Evolutionary conservation across 2,888 invertebrate species (phyloP).

Genomic region (Autographa pulchrina): DNA sequence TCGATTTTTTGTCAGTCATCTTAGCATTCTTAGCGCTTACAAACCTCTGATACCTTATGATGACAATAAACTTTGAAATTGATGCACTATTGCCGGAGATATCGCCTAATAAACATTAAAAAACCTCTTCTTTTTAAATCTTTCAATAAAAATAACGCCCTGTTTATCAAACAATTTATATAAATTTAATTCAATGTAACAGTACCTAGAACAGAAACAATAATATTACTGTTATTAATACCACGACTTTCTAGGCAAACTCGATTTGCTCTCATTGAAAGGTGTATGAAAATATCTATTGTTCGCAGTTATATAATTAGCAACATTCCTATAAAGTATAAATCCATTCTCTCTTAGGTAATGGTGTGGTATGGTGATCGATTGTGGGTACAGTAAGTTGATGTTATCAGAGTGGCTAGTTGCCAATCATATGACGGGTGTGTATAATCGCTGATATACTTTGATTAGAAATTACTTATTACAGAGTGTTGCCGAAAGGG

Average conservation of each 20-base stretch:
- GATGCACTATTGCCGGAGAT: no score
- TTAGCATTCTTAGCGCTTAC: no score
- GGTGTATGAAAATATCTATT: constrained; percentile 40
- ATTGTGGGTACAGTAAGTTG: neutral
- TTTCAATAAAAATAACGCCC: no score
- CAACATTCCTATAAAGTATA: constrained; percentile 46
- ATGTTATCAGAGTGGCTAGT: neutral
- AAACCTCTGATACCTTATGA: no score
- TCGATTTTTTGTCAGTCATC: no score
- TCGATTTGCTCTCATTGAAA: constrained; percentile 12
- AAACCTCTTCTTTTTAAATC: no score
- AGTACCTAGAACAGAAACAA: neutral
- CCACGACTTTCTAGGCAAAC: constrained; percentile 26
- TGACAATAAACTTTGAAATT: no score
- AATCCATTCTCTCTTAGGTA: constrained; percentile 63
- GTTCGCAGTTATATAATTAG: constrained; percentile 56
- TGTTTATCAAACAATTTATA: no score
- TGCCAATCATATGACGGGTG: neutral
- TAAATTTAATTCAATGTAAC: neutral
- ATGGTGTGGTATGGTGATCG: constrained; percentile 22
- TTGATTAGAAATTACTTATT: neutral
- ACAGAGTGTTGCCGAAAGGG: no score
- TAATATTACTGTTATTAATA: neutral
- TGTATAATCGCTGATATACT: neutral
- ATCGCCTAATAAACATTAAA: no score